phyloP scores from a whole-genome alignment of 2,888 invertebrate species.

The Hoplodrina blanda region DNA sequence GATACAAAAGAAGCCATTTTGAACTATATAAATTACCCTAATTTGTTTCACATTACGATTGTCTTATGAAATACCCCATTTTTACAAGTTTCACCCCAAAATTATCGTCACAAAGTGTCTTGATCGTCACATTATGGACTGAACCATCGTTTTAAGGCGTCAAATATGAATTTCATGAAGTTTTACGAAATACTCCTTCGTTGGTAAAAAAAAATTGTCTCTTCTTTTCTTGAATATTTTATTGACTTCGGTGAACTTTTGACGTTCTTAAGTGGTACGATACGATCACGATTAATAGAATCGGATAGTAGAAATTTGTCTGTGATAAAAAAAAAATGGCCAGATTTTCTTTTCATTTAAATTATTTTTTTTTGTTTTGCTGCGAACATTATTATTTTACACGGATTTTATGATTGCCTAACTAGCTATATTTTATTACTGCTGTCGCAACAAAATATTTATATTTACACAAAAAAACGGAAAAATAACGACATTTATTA shows the following conservation, averaged over 20 bases:
- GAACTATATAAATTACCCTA: slow-evolving; percentile 59
- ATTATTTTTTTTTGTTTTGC: too few relatives aligned
- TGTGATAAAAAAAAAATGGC: background rate
- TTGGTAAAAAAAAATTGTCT: slow-evolving; percentile 49
- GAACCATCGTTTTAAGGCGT: slow-evolving; percentile 56
- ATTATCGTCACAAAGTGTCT: slow-evolving; percentile 62
- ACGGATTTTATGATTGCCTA: too few relatives aligned
- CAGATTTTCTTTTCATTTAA: background rate
- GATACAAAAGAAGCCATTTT: slow-evolving; percentile 49
- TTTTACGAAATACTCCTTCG: slow-evolving; percentile 44
- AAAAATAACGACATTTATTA: too few relatives aligned
- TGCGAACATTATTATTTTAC: too few relatives aligned
- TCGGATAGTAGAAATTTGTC: background rate
- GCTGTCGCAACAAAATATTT: too few relatives aligned
- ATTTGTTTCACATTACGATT: slow-evolving; percentile 58
- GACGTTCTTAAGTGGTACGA: slow-evolving; percentile 34
- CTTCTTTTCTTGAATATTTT: slow-evolving; percentile 56
- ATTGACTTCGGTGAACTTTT: slow-evolving; percentile 46
- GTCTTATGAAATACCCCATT: slow-evolving; percentile 66
- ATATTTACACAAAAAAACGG: too few relatives aligned
- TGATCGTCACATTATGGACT: slow-evolving; percentile 63
- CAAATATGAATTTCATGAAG: slow-evolving; percentile 51
- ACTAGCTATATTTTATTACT: too few relatives aligned
- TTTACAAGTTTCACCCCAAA: slow-evolving; percentile 60
- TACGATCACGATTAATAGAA: slow-evolving; percentile 46